Evolutionary conservation across 1,140 invertebrate genomes (phyloP).

Genomic region (Camponotus vicinus): DNA sequence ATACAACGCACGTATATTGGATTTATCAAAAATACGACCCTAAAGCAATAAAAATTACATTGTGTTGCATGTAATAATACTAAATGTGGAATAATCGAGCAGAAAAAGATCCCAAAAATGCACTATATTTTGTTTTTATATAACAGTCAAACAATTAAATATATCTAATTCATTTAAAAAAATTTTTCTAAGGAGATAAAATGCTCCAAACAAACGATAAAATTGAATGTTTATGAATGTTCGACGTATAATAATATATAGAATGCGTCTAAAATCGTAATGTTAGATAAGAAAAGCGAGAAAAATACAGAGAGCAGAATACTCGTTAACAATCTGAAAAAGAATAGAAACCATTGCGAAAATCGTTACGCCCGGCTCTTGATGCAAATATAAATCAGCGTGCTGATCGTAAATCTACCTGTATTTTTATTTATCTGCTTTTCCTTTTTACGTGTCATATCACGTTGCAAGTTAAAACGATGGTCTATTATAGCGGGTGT

Average conservation of each 20-base stretch:
- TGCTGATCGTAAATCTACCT: constrained; percentile 7
- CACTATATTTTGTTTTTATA: constrained; percentile 4
- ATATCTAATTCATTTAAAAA: not conserved
- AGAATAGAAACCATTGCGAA: constrained; percentile 10
- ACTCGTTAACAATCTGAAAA: constrained; percentile 32
- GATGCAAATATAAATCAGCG: constrained; percentile 56
- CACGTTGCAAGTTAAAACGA: constrained; percentile 12
- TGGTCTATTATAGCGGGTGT: constrained; percentile 15
- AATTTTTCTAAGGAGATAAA: not conserved
- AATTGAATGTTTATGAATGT: not conserved
- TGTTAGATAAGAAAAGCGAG: not conserved
- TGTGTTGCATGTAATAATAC: not conserved
- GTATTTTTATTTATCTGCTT: constrained; percentile 30
- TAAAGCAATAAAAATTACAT: constrained; percentile 15
- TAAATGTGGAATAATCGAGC: not conserved
- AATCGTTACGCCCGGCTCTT: not conserved
- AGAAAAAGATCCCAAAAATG: constrained; percentile 31
- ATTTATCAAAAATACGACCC: constrained; percentile 5
- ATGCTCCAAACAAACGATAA: not conserved
- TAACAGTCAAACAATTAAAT: constrained; percentile 14
- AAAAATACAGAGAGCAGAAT: not conserved
- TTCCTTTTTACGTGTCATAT: constrained; percentile 23
- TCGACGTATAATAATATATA: constrained; percentile 15
- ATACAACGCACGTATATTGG: not conserved
- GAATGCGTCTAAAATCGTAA: no score